Evolutionary conservation across 2,113 vertebrate species (phyloP).

Genomic region (Bubo blakistoni): DNA sequence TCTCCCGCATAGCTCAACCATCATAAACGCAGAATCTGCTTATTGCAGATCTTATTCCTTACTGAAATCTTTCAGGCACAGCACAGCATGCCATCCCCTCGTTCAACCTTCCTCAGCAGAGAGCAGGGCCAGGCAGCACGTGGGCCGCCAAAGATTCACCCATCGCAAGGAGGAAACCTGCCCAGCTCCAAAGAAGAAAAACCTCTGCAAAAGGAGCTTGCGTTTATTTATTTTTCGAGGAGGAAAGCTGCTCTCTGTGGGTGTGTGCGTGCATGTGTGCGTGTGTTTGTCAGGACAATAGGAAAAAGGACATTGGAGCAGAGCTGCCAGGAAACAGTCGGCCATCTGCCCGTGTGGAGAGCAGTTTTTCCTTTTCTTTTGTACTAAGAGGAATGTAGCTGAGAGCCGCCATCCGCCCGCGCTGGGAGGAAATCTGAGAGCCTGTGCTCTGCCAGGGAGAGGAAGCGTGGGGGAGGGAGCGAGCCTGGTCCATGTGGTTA

Average conservation of each 20-base stretch:
- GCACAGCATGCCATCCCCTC: neutral
- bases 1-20: neutral
- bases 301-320: neutral
- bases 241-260: neutral
- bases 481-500: neutral
- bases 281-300: constrained; percentile 22
- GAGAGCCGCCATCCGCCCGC: constrained; percentile 20
- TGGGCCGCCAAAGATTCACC: neutral
- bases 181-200: neutral
- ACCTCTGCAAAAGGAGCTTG: neutral
- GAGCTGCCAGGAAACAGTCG: constrained; percentile 48
- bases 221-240: constrained; percentile 32
- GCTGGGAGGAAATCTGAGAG: constrained; percentile 57
- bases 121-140: neutral
- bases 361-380: constrained; percentile 33
- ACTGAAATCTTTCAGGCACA: neutral
- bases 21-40: neutral
- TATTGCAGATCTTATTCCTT: neutral
- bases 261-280: neutral
- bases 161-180: neutral
- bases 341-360: neutral
- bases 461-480: constrained; percentile 48
- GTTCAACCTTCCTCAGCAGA: neutral
- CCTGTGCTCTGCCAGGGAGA: neutral
- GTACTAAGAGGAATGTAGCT: constrained; percentile 6